Evolutionary conservation across 2,797 vertebrate species (phyloP), one percentile per base, ranked within the genome.

Genomic region (Tangara arthus): DNA sequence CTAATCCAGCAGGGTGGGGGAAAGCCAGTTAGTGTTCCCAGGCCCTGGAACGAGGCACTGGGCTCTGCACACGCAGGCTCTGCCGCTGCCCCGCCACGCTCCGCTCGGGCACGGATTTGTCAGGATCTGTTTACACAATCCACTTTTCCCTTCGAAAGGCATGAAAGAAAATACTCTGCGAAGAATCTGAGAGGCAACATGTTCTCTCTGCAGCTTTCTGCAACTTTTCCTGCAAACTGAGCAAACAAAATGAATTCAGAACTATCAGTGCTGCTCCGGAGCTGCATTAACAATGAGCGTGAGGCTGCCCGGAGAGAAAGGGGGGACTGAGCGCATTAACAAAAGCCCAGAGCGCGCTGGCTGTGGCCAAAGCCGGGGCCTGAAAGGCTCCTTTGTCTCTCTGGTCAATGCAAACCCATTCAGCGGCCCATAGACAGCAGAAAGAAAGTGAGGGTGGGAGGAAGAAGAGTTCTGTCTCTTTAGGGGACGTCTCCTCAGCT

Each of bases 351-450:
- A 83, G 94, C 60, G n/a, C 66, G 77, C 83, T 52, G 63, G 94
- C 96, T 93, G 83, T 9, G 93, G 91, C 94, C 84, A 87, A 91
- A 89, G 69, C 82, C 32, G 1, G 79, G 44, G 85, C 49, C 91
- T 97, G 95, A 98, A 98, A 97, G 98, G 69, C 78, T 60, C 90
- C 97, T 98, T 97, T 98, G 97, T 98, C 93, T 86, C 68, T 57
- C 87, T 76, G 90, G 91, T 97, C 97, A 98, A 97, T 97, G 97
- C 93, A 46, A 91, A 94, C 94, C 95, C 97, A 97, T 95, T 98
- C 96, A 98, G 79, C 20, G 3, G 87, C 84, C 93, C 39, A 95
- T 59, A 96, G 93, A 95, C 68, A 96, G 91, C 89, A 52, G 76
- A 77, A 93, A 89, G 93, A 89, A 81, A 94, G 85, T 37, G 69